phyloP scores from a whole-genome alignment of 2,113 vertebrate genomes.

The Pongo pygmaeus region DNA sequence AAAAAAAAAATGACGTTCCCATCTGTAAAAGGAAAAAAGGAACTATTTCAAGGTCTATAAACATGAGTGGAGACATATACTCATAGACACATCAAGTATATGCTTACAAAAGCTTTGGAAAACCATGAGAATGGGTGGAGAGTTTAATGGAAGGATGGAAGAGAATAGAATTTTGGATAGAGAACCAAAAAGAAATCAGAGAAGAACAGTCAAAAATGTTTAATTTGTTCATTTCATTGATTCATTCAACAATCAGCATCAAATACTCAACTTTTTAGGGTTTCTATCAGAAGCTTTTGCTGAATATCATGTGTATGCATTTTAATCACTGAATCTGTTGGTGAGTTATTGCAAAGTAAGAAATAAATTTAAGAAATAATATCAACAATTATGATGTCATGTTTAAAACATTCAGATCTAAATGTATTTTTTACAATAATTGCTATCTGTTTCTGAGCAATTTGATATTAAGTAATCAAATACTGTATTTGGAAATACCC shows the following conservation, averaged over 20 bases:
- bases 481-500: background rate
- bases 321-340: background rate
- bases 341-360: background rate
- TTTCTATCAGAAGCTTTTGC: background rate
- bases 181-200: background rate
- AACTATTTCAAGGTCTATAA: background rate
- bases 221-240: background rate
- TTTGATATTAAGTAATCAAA: background rate
- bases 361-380: background rate
- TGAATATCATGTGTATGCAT: background rate
- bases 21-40: background rate
- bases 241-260: background rate
- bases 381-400: background rate
- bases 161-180: background rate
- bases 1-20: background rate
- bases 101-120: background rate
- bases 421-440: background rate
- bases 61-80: background rate
- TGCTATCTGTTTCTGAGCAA: background rate
- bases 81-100: background rate
- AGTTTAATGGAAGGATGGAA: background rate
- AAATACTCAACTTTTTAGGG: background rate
- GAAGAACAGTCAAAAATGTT: background rate
- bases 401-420: background rate
- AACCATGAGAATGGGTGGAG: background rate